These are phyloP conservation scores for Ceratina australensis DNA, from an alignment of 1,140 invertebrate genomes.

Conservation along the genomic window DNA sequence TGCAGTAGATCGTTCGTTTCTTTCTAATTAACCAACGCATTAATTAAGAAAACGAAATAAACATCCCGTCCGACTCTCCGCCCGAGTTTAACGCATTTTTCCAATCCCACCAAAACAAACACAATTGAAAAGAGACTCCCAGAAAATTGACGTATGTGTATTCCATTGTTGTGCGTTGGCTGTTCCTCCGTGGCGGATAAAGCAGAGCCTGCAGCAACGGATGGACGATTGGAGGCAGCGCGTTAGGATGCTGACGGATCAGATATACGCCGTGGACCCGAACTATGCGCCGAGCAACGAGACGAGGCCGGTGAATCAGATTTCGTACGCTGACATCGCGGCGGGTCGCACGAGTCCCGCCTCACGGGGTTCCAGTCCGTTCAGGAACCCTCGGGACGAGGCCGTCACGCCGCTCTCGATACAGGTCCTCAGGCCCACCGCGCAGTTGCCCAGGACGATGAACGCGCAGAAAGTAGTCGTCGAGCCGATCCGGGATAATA, in stretches of 20 bases:
- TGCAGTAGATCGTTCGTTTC: slow-evolving; percentile 15
- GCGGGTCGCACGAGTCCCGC: slow-evolving; percentile 79
- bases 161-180: slow-evolving; percentile 71
- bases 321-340: slow-evolving; percentile 81
- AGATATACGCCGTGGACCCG: slow-evolving; percentile 87
- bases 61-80: neutral
- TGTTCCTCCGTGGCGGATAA: slow-evolving; percentile 65
- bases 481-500: neutral
- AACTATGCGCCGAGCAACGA: slow-evolving; percentile 81
- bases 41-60: slow-evolving; percentile 19
- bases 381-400: slow-evolving; percentile 66
- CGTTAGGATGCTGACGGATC: slow-evolving; percentile 84
- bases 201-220: slow-evolving; percentile 85
- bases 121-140: slow-evolving; percentile 48
- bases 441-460: neutral
- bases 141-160: slow-evolving; percentile 67
- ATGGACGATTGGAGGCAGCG: slow-evolving; percentile 84
- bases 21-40: slow-evolving; percentile 19
- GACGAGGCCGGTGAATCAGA: slow-evolving; percentile 74
- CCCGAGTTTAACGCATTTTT: neutral
- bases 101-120: slow-evolving; percentile 11
- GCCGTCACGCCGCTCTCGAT: slow-evolving; percentile 57
- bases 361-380: slow-evolving; percentile 72
- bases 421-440: slow-evolving; percentile 28
- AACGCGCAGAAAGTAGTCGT: slow-evolving; percentile 1